Conservation (phyloP, 2,888 invertebrate species). For the Nomada goodeniana region DNA sequence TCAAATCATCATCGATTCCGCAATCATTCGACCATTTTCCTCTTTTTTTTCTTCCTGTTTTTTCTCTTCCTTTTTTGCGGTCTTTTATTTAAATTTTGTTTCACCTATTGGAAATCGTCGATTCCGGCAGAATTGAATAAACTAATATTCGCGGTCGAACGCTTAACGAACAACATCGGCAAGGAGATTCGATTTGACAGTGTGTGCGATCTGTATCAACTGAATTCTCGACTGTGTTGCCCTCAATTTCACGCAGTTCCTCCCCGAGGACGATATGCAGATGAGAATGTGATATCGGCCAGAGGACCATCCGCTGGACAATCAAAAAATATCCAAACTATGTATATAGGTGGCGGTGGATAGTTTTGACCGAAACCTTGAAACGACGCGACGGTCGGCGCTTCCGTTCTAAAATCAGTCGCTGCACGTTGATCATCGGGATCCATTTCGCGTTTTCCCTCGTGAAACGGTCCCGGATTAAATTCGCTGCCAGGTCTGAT, state of each 20-base stretch:
- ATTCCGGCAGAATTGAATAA: not conserved
- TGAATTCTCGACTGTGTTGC: conserved; percentile 18
- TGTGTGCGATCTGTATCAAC: conserved; percentile 30
- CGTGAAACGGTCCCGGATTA: conserved; percentile 40
- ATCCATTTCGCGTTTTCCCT: conserved; percentile 1
- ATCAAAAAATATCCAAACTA: conserved; percentile 34
- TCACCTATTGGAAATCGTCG: not conserved
- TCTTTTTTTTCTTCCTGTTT: not conserved
- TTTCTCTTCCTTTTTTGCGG: too few species aligned
- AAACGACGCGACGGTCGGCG: conserved; percentile 31
- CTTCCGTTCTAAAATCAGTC: not conserved
- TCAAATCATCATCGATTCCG: conserved; percentile 31
- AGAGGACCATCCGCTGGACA: conserved; percentile 21
- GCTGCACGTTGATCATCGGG: not conserved
- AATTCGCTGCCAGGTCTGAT: conserved; percentile 17
- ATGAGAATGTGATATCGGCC: conserved; percentile 36
- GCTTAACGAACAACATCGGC: conserved; percentile 8
- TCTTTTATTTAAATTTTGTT: not conserved
- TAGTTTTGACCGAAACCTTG: conserved; percentile 41
- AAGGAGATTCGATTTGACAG: conserved; percentile 44
- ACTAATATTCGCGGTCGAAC: not conserved
- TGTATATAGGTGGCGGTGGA: conserved; percentile 9
- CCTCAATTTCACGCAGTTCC: conserved; percentile 53
- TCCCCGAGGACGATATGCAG: conserved; percentile 53
- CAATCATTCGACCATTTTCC: conserved; percentile 1